Percentiles rank a stretch among this genome's conserved stretches.
Evolutionary conservation across 2,797 vertebrate species (phyloP).

Genomic region (Siniperca undulata): DNA sequence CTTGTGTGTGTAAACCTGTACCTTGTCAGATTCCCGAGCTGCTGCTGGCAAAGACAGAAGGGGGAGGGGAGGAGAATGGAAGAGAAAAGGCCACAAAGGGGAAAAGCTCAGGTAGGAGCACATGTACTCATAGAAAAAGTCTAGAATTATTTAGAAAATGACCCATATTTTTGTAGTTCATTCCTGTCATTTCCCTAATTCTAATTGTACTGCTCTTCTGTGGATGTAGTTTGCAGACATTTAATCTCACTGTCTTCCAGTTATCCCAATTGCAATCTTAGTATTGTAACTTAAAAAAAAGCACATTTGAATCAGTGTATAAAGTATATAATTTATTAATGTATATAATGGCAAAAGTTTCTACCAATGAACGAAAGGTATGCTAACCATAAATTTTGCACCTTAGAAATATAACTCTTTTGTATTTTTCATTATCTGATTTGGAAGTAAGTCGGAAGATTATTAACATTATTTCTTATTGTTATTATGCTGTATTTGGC

Average conservation of each 20-base stretch:
- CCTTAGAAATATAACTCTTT: background rate
- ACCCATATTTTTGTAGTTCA: background rate
- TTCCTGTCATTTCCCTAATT: background rate
- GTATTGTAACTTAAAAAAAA: background rate
- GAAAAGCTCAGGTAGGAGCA: slow-evolving; percentile 84
- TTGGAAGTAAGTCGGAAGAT: background rate
- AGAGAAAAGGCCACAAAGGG: slow-evolving; percentile 79
- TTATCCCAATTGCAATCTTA: background rate
- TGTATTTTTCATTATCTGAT: background rate
- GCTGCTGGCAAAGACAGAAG: slow-evolving; percentile 85
- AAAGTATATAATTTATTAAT: background rate
- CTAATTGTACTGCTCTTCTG: background rate
- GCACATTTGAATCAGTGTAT: background rate
- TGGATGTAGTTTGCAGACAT: background rate
- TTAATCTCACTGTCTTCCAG: background rate
- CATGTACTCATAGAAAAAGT: background rate
- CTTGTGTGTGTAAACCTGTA: slow-evolving; percentile 25
- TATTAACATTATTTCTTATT: background rate
- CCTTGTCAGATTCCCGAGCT: slow-evolving; percentile 92
- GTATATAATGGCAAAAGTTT: background rate
- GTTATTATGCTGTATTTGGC: background rate
- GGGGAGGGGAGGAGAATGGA: slow-evolving; percentile 77
- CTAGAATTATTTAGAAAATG: background rate
- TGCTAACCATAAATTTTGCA: background rate
- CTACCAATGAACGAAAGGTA: background rate